These are phyloP conservation scores for Nipponia nippon DNA, from an alignment of 2,113 vertebrate species.

Conservation along the genomic window DNA sequence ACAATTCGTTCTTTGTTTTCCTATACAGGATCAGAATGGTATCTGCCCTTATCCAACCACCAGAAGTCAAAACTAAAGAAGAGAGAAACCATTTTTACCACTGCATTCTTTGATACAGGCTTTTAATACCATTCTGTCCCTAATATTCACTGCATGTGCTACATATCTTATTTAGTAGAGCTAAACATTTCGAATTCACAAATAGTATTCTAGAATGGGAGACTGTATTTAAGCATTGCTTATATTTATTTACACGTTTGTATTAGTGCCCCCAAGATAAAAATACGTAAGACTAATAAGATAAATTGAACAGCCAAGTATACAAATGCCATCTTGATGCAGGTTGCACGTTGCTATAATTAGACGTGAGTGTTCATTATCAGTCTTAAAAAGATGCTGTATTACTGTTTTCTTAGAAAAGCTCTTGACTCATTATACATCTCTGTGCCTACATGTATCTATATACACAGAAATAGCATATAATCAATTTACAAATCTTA, in stretches of 20 bases:
- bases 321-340: background rate
- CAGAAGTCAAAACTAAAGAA: background rate
- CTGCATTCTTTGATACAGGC: background rate
- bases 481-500: background rate
- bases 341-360: background rate
- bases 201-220: background rate
- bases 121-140: background rate
- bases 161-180: background rate
- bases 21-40: background rate
- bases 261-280: background rate
- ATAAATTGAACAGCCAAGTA: background rate
- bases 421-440: accelerated
- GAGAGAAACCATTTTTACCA: background rate
- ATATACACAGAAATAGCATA: background rate
- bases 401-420: background rate
- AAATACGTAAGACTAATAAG: background rate
- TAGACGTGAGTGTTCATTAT: background rate
- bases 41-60: background rate
- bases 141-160: background rate
- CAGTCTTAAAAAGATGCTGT: background rate
- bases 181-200: background rate
- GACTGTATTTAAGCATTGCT: background rate
- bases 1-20: background rate
- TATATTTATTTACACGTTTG: background rate
- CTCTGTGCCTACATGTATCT: background rate